phyloP scores from a whole-genome alignment of 2,888 invertebrate genomes.

The Chrysolina oricalcia region DNA sequence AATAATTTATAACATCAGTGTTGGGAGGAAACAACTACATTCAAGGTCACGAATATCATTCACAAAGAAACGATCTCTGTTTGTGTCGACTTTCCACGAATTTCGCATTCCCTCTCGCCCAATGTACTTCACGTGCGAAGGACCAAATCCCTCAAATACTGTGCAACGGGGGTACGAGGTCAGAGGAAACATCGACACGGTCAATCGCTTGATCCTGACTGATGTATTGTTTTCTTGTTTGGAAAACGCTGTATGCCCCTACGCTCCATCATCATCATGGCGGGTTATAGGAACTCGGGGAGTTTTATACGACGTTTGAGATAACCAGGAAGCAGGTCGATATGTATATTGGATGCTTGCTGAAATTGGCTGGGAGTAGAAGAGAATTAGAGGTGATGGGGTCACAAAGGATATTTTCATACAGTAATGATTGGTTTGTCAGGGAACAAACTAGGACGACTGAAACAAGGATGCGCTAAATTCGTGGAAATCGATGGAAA shows the following conservation, averaged over 20 bases:
- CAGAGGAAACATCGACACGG: conserved; percentile 52
- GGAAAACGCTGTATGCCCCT: conserved; percentile 42
- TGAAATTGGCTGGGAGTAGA: background rate
- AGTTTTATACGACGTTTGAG: conserved; percentile 14
- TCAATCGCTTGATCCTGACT: conserved; percentile 51
- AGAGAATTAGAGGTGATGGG: background rate
- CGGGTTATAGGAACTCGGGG: conserved; percentile 12
- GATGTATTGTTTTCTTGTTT: conserved; percentile 52
- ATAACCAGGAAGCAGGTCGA: conserved; percentile 12
- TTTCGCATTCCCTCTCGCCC: conserved; percentile 35
- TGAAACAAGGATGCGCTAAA: too few relatives aligned
- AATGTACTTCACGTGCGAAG: conserved; percentile 47
- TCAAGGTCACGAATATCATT: conserved; percentile 45
- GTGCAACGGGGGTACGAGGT: conserved; percentile 42
- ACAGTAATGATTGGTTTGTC: too few relatives aligned
- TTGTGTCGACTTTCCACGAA: conserved; percentile 32
- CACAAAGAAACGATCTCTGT: conserved; percentile 37
- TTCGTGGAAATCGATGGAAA: too few relatives aligned
- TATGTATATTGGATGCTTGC: conserved; percentile 5
- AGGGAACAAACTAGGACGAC: too few relatives aligned
- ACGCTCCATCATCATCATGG: conserved; percentile 35
- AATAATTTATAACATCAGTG: too few relatives aligned
- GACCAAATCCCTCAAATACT: conserved; percentile 45
- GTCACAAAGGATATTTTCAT: background rate
- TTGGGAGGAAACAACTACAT: too few relatives aligned